Percentiles rank a stretch among this genome's conserved stretches.
These are phyloP conservation scores for Melitaea cinxia DNA, from an alignment of 1,140 invertebrate species.

Conservation along the genomic window DNA sequence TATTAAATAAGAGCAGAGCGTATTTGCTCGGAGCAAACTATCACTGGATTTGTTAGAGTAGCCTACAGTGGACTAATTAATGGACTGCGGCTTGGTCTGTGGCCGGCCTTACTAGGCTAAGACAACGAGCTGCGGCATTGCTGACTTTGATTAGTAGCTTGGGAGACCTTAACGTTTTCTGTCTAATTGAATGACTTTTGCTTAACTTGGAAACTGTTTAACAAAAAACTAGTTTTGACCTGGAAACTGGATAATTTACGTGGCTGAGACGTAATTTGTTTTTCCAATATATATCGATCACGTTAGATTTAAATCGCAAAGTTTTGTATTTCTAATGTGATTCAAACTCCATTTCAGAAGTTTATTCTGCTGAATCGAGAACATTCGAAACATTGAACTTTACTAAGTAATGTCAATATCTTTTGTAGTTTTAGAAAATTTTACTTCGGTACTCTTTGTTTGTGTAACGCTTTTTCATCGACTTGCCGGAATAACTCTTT, in stretches of 20 bases:
- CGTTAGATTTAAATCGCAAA: background rate
- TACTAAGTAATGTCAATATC: background rate
- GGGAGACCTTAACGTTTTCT: conserved; percentile 2
- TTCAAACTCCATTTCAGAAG: background rate
- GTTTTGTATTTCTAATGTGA: background rate
- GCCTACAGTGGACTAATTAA: conserved; percentile 15
- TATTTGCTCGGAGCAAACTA: conserved; percentile 19
- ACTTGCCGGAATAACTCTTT: conserved; percentile 3
- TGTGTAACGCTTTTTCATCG: background rate
- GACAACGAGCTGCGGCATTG: conserved; percentile 2
- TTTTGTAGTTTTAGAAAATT: conserved; percentile 4
- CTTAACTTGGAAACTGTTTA: conserved; percentile 2
- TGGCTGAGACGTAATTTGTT: background rate
- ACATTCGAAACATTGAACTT: background rate
- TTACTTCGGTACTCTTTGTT: background rate
- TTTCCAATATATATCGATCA: background rate
- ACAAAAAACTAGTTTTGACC: background rate
- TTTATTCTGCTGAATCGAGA: background rate
- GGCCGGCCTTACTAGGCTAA: conserved; percentile 14
- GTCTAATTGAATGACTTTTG: conserved; percentile 5
- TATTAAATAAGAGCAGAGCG: conserved; percentile 10
- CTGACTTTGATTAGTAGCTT: conserved; percentile 5
- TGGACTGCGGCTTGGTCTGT: conserved; percentile 13
- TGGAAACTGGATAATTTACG: background rate
- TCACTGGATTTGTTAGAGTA: conserved; percentile 18